phyloP scores from a whole-genome alignment of 2,113 vertebrate species.

The Colius striatus region DNA sequence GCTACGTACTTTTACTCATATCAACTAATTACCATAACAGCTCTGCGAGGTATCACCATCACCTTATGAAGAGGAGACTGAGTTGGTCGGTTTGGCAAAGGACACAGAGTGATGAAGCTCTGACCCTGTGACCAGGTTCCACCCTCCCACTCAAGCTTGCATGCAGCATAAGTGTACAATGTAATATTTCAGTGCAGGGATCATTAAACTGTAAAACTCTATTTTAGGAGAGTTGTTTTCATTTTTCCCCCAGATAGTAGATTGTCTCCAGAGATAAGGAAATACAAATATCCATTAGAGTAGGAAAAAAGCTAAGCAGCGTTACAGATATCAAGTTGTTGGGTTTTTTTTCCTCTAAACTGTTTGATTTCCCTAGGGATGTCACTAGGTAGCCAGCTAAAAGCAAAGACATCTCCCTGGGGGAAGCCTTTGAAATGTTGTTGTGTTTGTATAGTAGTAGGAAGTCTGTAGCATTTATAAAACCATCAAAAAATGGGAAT shows the following conservation, averaged over 20 bases:
- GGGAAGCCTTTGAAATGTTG: not conserved
- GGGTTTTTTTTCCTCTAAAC: not conserved
- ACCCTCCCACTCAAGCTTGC: not conserved
- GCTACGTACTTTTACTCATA: not conserved
- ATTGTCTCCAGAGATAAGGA: constrained; percentile 13
- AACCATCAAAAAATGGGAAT: not conserved
- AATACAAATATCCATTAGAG: not conserved
- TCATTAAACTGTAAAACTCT: constrained; percentile 8
- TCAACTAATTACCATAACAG: not conserved
- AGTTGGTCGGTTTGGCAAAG: not conserved
- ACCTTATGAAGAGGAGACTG: not conserved
- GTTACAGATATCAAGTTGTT: not conserved
- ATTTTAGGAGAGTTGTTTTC: constrained; percentile 20
- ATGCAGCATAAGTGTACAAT: not conserved
- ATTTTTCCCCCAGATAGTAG: constrained; percentile 25
- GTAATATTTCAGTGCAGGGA: not conserved
- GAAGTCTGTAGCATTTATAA: not conserved
- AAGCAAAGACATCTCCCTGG: not conserved
- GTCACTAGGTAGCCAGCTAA: not conserved
- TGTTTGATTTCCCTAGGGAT: not conserved
- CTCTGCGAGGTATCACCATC: not conserved
- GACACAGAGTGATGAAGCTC: not conserved
- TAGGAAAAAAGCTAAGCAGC: not conserved
- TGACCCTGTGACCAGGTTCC: not conserved
- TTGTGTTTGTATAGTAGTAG: not conserved